Evolutionary conservation across 2,113 vertebrate species (phyloP).

Genomic region (Hassar affinis): DNA sequence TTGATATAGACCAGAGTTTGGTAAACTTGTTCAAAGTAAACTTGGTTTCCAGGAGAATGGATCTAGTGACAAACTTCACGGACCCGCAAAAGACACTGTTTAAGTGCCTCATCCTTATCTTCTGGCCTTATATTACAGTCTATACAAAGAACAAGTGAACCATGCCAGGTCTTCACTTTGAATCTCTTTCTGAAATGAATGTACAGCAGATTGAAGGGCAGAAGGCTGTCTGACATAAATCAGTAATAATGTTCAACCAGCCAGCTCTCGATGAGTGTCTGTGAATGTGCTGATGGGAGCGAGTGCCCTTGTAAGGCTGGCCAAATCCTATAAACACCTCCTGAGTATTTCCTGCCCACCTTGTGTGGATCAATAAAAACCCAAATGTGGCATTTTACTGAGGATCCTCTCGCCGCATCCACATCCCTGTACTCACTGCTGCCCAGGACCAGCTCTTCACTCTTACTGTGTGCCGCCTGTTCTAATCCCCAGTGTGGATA

Average conservation of each 20-base stretch:
- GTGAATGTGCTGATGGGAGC: conserved; percentile 52
- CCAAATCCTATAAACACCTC: conserved; percentile 72
- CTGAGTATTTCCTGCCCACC: conserved; percentile 71
- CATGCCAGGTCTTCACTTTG: conserved; percentile 11
- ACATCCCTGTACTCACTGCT: neutral
- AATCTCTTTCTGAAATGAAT: conserved; percentile 17
- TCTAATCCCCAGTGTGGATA: neutral
- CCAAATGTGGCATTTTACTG: conserved; percentile 31
- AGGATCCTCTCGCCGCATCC: conserved; percentile 26
- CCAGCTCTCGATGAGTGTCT: conserved; percentile 26
- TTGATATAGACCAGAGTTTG: no score
- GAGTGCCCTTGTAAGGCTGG: conserved; percentile 62
- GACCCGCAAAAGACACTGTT: neutral
- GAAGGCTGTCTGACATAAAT: neutral
- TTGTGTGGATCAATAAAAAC: conserved; percentile 67
- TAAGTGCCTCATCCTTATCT: neutral
- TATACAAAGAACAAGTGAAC: conserved; percentile 23
- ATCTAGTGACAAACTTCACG: neutral
- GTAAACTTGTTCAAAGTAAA: neutral
- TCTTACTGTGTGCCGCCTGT: neutral
- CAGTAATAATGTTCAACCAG: neutral
- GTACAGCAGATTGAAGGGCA: neutral
- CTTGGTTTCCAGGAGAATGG: neutral
- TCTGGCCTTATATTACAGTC: neutral
- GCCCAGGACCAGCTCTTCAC: neutral